phyloP scores from a whole-genome alignment of 2,113 vertebrate species.

The Benitochromis conjunctus region DNA sequence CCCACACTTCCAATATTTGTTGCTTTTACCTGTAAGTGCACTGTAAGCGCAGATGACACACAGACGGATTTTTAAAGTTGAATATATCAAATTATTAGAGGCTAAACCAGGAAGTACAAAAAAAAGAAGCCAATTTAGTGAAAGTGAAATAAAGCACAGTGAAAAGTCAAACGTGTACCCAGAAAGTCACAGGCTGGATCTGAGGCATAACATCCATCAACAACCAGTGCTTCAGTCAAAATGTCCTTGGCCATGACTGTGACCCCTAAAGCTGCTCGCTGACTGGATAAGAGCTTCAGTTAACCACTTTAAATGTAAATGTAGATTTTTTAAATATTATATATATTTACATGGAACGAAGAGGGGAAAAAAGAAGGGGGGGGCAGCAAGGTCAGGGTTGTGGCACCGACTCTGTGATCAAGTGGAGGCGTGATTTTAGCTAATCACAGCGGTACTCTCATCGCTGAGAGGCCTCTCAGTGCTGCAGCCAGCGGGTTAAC shows the following conservation, averaged over 20 bases:
- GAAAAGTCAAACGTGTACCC: not conserved
- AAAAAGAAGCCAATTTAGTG: not conserved
- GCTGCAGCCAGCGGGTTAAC: not conserved
- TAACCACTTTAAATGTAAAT: not conserved
- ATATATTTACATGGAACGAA: not conserved
- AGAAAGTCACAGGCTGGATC: not conserved
- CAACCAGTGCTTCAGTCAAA: not conserved
- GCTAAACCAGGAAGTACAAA: not conserved
- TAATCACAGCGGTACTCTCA: not conserved
- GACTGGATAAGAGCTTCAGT: not conserved
- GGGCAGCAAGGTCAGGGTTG: not conserved
- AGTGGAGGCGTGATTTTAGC: constrained; percentile 24
- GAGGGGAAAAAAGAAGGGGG: not conserved
- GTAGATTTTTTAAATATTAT: not conserved
- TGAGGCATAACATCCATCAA: not conserved
- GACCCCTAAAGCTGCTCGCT: constrained; percentile 15
- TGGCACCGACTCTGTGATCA: not conserved
- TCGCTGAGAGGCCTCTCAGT: not conserved
- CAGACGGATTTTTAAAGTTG: not conserved
- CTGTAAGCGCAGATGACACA: not conserved
- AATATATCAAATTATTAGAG: not conserved
- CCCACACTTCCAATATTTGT: not conserved
- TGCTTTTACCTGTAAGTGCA: not conserved
- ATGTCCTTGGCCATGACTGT: constrained; percentile 17
- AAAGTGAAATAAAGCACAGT: not conserved